These are phyloP conservation scores for Nasua narica DNA, from an alignment of 2,797 vertebrate genomes.

Conservation along the genomic window DNA sequence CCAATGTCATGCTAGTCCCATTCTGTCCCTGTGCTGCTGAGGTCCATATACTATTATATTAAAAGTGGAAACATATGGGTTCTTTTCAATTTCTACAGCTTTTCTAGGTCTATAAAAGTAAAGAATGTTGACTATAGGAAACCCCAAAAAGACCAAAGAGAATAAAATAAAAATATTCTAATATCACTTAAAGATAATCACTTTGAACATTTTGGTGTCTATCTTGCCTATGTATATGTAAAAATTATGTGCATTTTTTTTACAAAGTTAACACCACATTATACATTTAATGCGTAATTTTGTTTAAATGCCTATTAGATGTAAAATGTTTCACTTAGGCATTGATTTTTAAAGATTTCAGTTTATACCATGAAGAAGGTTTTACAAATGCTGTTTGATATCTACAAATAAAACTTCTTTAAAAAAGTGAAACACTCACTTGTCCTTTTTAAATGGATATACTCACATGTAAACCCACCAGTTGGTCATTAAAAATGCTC, in stretches of 20 bases:
- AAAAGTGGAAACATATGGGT: not conserved
- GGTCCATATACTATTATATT: not conserved
- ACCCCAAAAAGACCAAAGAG: not conserved
- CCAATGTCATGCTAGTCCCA: not conserved
- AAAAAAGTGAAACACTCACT: not conserved
- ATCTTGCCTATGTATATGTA: not conserved
- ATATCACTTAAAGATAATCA: not conserved
- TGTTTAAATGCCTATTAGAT: not conserved
- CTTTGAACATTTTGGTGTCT: not conserved
- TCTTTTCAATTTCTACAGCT: not conserved
- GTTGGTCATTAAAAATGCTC: not conserved
- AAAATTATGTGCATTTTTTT: not conserved
- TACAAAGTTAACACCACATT: not conserved
- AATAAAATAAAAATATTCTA: slow-evolving; percentile 21
- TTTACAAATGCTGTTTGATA: not conserved
- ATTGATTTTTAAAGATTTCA: slow-evolving; percentile 16
- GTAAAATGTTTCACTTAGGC: not conserved
- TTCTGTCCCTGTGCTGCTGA: not conserved
- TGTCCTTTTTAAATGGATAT: not conserved
- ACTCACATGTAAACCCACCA: not conserved
- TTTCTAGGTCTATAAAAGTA: not conserved
- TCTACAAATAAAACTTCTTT: not conserved
- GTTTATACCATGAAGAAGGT: not conserved
- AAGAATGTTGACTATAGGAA: not conserved
- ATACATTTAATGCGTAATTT: not conserved